Conservation (phyloP, 2,888 invertebrate genomes). For the Camptogramma bilineatum region DNA sequence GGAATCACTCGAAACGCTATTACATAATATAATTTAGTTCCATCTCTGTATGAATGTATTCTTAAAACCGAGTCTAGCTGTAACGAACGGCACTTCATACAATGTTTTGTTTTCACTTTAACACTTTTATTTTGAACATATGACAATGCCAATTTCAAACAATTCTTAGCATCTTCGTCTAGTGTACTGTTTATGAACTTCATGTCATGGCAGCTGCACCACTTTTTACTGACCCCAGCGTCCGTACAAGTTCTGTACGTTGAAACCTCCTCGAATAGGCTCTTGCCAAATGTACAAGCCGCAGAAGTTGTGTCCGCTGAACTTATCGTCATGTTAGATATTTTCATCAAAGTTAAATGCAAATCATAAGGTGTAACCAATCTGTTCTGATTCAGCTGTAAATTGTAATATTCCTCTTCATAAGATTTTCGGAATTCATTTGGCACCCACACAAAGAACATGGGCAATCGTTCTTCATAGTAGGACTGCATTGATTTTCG, state of each 20-base stretch:
- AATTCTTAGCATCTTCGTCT: slow-evolving; percentile 70
- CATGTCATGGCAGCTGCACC: slow-evolving; percentile 89
- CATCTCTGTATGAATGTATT: slow-evolving; percentile 66
- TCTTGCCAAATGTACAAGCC: slow-evolving; percentile 87
- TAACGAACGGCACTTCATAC: slow-evolving; percentile 79
- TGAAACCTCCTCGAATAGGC: slow-evolving; percentile 86
- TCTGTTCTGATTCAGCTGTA: slow-evolving; percentile 87
- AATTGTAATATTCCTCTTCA: slow-evolving; percentile 83
- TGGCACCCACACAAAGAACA: slow-evolving; percentile 89
- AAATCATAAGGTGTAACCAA: slow-evolving; percentile 91
- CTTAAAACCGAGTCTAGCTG: slow-evolving; percentile 77
- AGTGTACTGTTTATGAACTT: slow-evolving; percentile 54
- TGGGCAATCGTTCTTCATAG: slow-evolving; percentile 91
- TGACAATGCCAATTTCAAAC: slow-evolving; percentile 72
- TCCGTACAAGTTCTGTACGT: slow-evolving; percentile 87
- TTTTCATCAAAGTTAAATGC: slow-evolving; percentile 86
- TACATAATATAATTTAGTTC: slow-evolving; percentile 79
- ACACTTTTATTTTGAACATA: slow-evolving; percentile 53
- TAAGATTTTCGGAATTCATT: slow-evolving; percentile 82
- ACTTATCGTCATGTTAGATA: slow-evolving; percentile 81
- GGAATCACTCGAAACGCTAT: slow-evolving; percentile 87
- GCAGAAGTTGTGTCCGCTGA: slow-evolving; percentile 76
- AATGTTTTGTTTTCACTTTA: slow-evolving; percentile 55
- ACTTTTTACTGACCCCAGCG: slow-evolving; percentile 88
- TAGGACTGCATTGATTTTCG: slow-evolving; percentile 89